These are phyloP conservation scores for Labeo calbasu DNA, from an alignment of 2,797 vertebrate species.

Conservation along the genomic window DNA sequence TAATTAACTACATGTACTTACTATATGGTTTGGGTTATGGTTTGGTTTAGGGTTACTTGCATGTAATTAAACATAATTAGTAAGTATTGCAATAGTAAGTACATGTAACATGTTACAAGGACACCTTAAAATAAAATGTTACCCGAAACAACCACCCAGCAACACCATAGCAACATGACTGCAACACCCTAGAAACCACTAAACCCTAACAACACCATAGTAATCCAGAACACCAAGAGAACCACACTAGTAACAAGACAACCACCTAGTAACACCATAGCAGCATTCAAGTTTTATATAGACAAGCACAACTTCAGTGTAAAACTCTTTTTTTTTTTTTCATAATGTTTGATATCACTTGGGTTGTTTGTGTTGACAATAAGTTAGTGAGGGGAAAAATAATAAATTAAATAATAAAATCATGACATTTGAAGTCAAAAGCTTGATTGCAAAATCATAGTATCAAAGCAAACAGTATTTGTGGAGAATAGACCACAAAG, in stretches of 20 bases:
- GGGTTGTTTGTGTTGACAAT: not conserved
- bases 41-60: too few relatives aligned
- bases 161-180: too few relatives aligned
- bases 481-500: not conserved
- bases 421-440: not conserved
- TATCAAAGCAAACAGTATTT: constrained; percentile 1
- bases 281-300: not conserved
- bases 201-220: not conserved
- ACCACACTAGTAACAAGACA: not conserved
- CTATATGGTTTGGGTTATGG: too few relatives aligned
- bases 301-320: not conserved
- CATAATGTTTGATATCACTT: not conserved
- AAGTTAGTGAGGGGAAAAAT: not conserved
- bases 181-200: not conserved
- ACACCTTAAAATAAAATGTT: too few relatives aligned
- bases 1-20: too few relatives aligned
- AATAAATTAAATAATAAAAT: not conserved
- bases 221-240: not conserved
- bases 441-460: not conserved
- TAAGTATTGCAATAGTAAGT: too few relatives aligned
- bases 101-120: too few relatives aligned
- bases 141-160: not conserved
- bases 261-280: not conserved
- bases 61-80: too few relatives aligned
- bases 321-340: not conserved